phyloP scores from a whole-genome alignment of 37 sponge, comb jelly and placozoan genomes.

The Cladorhizidae sp. region DNA sequence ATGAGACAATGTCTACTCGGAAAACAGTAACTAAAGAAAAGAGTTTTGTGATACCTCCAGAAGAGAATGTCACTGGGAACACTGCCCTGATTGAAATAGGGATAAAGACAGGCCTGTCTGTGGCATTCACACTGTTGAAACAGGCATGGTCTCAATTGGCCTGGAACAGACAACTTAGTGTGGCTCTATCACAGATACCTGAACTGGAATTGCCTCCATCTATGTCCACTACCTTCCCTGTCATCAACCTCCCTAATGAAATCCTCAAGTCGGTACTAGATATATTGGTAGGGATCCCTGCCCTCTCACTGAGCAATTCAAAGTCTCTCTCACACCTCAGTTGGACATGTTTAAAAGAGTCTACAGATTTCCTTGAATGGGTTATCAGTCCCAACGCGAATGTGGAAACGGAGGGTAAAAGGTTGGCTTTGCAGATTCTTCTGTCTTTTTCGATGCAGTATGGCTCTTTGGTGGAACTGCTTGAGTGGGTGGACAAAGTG shows the following conservation, averaged over 20 bases:
- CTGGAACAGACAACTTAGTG: conserved; percentile 42
- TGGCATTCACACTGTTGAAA: conserved; percentile 81
- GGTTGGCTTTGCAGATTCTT: conserved; percentile 68
- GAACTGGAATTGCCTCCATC: neutral
- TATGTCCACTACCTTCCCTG: no score
- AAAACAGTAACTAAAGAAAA: conserved; percentile 7
- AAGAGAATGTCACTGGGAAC: conserved; percentile 20
- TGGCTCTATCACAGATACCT: neutral
- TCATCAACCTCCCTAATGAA: conserved; percentile 45
- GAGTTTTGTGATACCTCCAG: neutral
- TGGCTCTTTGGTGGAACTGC: conserved; percentile 47
- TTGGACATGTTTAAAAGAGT: conserved; percentile 38
- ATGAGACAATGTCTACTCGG: neutral
- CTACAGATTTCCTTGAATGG: conserved; percentile 62
- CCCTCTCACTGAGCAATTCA: conserved; percentile 43
- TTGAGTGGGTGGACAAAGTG: conserved; percentile 61
- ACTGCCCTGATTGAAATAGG: conserved; percentile 78
- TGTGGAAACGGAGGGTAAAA: conserved; percentile 54
- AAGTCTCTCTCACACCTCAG: conserved; percentile 30
- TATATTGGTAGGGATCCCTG: conserved; percentile 20
- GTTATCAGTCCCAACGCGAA: conserved; percentile 23
- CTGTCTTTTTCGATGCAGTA: conserved; percentile 60
- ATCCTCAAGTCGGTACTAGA: conserved; percentile 34
- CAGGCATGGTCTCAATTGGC: conserved; percentile 77
- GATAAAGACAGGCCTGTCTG: conserved; percentile 76